Evolutionary conservation across 1,140 invertebrate species (phyloP), one percentile per base, ranked within the genome.

Genomic region (Aradophagus sp.): DNA sequence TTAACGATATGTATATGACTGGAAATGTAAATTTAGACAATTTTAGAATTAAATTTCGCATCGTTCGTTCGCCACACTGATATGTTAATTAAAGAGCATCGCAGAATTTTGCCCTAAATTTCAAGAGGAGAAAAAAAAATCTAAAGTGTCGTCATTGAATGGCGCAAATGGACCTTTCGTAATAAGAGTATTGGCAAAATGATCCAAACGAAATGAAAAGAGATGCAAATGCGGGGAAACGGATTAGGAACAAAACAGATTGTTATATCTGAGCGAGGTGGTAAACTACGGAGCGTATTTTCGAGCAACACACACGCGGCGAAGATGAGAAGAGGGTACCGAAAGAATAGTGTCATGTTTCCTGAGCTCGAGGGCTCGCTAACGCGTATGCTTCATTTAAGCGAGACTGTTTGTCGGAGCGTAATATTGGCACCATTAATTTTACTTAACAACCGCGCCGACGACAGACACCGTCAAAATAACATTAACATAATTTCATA

Each of bases 271-370:
- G 62, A 62, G 55, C 39, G 42, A 62, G 61, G 69, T 72, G 44
- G 62, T 66, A 61, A 61, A 65, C 39, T 59, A 38, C 41, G 47
- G 48, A 53, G 44, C 59, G 55, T 58, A 63, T 71, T 66, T 58
- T 48, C 12, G 36, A 50, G 47, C 55, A 66, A 53, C 50, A 52
- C 66, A 62, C 56, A 66, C 44, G 55, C 55, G 69, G 61, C 55
- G 56, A 62, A 61, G 69, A 73, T 58, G 69, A 62, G 69, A 73
- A 50, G 52, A 66, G 62, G 69, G 69, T 67, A 50, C 41, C n/a
- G 45, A 73, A 67, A 73, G 62, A 67, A 73, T 73, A 67, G 70
- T 73, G 62, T 73, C 70, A 67, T 73, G 62, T 67, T 73, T 73
- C 70, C 70, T 67, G 62, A 67, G 62, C 62, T 67, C 38, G 70